Conservation (phyloP, 2,888 invertebrate genomes). For the Lycaena phlaeas region DNA sequence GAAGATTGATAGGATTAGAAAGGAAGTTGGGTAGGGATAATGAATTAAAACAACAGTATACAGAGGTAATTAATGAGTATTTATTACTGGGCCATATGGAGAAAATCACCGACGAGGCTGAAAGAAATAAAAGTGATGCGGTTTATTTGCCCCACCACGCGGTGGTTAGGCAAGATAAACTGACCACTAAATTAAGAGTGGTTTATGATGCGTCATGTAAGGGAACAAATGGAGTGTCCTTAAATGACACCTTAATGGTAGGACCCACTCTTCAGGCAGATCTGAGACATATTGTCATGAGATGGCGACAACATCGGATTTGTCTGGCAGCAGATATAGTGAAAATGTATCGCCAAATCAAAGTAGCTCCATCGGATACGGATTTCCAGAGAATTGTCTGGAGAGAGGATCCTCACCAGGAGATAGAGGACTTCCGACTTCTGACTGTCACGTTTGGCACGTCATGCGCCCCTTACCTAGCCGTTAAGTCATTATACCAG, state of each 20-base stretch:
- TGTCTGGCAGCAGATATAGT: slow-evolving; percentile 14
- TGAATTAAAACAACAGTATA: slow-evolving; percentile 9
- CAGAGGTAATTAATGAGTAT: no score
- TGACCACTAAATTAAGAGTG: slow-evolving; percentile 3
- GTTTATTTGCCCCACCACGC: slow-evolving; percentile 5
- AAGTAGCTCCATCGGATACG: neutral
- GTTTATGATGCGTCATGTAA: slow-evolving; percentile 10
- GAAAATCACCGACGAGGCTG: neutral
- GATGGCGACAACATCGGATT: slow-evolving; percentile 13
- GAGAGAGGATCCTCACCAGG: neutral
- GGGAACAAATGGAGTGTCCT: slow-evolving; percentile 14
- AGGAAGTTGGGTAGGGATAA: slow-evolving; percentile 4
- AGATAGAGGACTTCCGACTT: neutral
- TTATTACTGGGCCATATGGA: slow-evolving; percentile 1
- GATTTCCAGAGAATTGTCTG: neutral
- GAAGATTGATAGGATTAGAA: slow-evolving; percentile 8
- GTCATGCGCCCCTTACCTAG: neutral
- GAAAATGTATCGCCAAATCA: neutral
- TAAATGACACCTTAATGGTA: slow-evolving; percentile 17
- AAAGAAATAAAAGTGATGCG: slow-evolving; percentile 1
- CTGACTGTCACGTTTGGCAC: neutral
- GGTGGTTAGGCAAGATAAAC: neutral
- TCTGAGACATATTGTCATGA: slow-evolving; percentile 14
- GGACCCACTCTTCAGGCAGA: slow-evolving; percentile 17
- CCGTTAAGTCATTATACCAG: neutral